These are phyloP conservation scores for Cyphomyrus plagiostoma DNA, from an alignment of 2,113 vertebrate species.

Conservation along the genomic window DNA sequence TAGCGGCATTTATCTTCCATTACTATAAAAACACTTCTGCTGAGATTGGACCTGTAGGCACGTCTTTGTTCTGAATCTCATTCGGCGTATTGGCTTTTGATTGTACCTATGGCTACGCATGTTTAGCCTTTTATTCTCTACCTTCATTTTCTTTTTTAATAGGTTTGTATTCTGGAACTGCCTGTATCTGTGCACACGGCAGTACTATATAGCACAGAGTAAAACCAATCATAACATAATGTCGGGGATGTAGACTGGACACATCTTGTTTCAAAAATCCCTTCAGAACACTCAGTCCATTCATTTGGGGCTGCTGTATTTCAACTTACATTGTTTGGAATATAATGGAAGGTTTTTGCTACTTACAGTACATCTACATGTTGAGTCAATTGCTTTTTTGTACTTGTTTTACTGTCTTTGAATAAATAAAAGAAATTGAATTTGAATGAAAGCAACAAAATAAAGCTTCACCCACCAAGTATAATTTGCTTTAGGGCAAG, in stretches of 20 bases:
- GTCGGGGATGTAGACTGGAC: not conserved
- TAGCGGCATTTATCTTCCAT: not conserved
- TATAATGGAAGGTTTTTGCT: not conserved
- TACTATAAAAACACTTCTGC: not conserved
- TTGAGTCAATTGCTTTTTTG: not conserved
- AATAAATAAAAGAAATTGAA: slow-evolving; percentile 18
- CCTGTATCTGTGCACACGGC: not conserved
- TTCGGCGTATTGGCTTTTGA: not conserved
- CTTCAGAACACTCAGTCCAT: not conserved
- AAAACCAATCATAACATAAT: not conserved
- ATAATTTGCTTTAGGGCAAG: slow-evolving; percentile 20
- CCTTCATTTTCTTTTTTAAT: not conserved
- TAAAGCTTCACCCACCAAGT: not conserved
- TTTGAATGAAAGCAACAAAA: slow-evolving; percentile 19
- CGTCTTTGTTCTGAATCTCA: not conserved
- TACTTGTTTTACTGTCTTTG: not conserved
- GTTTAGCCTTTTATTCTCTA: not conserved
- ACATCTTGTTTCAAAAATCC: not conserved
- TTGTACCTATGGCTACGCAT: not conserved
- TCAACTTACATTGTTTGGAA: not conserved
- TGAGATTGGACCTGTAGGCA: not conserved
- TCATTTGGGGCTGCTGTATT: not conserved
- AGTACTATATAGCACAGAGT: not conserved
- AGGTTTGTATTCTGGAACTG: not conserved
- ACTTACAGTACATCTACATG: not conserved